Base-by-base conservation (phyloP, 2,797 vertebrate genomes). In the Lagorchestes hirsutus region DNA sequence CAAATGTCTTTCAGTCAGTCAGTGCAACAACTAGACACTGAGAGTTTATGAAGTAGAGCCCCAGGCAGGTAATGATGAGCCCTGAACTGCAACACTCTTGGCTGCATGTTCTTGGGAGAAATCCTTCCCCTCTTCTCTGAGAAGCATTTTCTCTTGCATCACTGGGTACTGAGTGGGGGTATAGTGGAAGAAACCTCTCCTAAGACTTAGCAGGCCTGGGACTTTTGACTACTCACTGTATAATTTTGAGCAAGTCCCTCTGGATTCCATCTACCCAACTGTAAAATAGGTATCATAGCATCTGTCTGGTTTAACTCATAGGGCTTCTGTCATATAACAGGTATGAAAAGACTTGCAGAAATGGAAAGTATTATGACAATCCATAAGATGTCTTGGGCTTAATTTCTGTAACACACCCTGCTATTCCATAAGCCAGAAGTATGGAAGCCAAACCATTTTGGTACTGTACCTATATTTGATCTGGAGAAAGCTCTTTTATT, bases 311-410 rank as follows among this genome's bases (percentile, higher is more conserved):
- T 87, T 59, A 40, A 28, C 67, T 55, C 27, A 56, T 24, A 91
- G 91, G 40, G 74, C 46, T 87, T 40, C 22, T 27, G 2, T 22
- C 91, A 96, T 91, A 54, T 58, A 56, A 54, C 12, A 94, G 91
- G 91, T 93, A 1, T 94, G 92, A 34, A 91, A 91, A n/a, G 40
- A 74, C 40, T 31, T 94, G 90, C 92, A 34, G 82, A 91, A 92
- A 93, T 28, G 12, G 82, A 67, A 90, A 55, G 9, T 90, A 67
- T 93, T 87, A 92, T 57, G 52, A 97, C 93, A 67, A 95, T 91
- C 31, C 0, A n/a, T 29, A 62, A 92, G 90, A n/a, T 94, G 91
- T 92, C 55, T n/a, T 94, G 87, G 28, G 90, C 52, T 91, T 91
- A 91, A 46, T 91, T 54, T 91, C 90, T 82, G 8, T 82, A 46